A percentile compares a stretch with the other conserved stretches of the same genome.
These are phyloP conservation scores for Amphipoea lucens DNA, from an alignment of 2,888 invertebrate genomes.

Conservation along the genomic window DNA sequence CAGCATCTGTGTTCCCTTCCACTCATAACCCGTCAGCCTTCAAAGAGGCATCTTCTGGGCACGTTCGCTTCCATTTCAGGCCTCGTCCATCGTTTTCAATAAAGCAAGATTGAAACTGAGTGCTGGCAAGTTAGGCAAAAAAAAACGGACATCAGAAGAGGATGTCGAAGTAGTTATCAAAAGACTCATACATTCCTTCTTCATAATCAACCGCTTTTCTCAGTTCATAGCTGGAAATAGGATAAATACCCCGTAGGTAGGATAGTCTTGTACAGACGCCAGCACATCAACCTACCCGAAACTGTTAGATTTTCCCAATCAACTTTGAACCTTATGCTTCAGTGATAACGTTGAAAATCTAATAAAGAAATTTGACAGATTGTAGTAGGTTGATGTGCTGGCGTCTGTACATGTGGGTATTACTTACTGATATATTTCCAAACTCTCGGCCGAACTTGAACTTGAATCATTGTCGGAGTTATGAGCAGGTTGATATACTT, in stretches of 20 bases:
- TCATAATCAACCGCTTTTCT: not conserved
- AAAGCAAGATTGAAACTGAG: too few relatives aligned
- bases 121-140: too few relatives aligned
- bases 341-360: too few relatives aligned
- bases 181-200: not conserved
- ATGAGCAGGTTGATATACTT: slow-evolving; percentile 91
- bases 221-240: not conserved
- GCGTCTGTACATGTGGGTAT: not conserved
- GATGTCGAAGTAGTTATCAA: not conserved
- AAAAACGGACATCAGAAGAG: not conserved
- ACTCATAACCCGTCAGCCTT: not conserved
- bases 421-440: slow-evolving; percentile 93
- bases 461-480: slow-evolving; percentile 88
- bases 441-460: slow-evolving; percentile 92
- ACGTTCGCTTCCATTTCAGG: not conserved
- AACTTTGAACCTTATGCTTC: too few relatives aligned
- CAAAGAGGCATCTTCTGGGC: not conserved
- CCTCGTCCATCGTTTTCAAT: too few relatives aligned
- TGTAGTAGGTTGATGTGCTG: too few relatives aligned
- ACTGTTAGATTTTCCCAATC: too few relatives aligned
- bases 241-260: too few relatives aligned
- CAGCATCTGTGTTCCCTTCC: not conserved
- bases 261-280: not conserved
- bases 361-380: too few relatives aligned
- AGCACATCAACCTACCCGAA: too few relatives aligned